A percentile compares a stretch with the other conserved stretches of the same genome.
phyloP scores from a whole-genome alignment of 2,888 invertebrate species.

The Matsumyia berberina region DNA sequence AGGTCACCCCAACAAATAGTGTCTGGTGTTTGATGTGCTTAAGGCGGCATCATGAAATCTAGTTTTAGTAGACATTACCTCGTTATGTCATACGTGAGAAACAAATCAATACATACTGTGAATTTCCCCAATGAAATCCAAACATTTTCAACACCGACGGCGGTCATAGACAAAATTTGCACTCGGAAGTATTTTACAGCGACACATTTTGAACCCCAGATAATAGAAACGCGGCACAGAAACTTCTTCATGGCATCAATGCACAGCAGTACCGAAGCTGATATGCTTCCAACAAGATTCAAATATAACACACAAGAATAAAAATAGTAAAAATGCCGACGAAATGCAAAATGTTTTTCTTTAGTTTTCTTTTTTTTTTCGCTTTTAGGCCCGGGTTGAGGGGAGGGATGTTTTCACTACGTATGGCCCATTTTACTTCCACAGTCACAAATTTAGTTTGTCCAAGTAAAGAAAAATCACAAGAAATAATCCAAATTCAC shows the following conservation, averaged over 20 bases:
- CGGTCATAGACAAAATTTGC: neutral
- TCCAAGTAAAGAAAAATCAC: neutral
- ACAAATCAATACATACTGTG: neutral
- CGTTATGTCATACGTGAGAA: conserved; percentile 10
- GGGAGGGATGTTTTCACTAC: neutral
- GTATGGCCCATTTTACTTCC: conserved; percentile 10
- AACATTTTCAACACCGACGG: neutral
- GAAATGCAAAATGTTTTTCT: no score
- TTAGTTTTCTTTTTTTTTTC: no score
- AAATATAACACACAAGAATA: neutral
- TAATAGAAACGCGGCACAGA: conserved; percentile 1
- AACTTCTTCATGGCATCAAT: neutral
- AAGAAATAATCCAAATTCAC: neutral
- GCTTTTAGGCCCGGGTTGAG: neutral
- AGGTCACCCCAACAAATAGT: no score
- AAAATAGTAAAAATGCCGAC: neutral
- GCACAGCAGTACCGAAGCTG: neutral
- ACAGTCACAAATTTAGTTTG: conserved; percentile 11
- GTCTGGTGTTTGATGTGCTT: no score
- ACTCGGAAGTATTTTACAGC: neutral
- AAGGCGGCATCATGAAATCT: neutral
- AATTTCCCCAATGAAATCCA: neutral
- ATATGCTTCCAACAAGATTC: no score
- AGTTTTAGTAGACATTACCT: neutral
- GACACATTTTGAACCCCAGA: neutral